phyloP scores from a whole-genome alignment of 2,888 invertebrate genomes.

The Acronicta psi region DNA sequence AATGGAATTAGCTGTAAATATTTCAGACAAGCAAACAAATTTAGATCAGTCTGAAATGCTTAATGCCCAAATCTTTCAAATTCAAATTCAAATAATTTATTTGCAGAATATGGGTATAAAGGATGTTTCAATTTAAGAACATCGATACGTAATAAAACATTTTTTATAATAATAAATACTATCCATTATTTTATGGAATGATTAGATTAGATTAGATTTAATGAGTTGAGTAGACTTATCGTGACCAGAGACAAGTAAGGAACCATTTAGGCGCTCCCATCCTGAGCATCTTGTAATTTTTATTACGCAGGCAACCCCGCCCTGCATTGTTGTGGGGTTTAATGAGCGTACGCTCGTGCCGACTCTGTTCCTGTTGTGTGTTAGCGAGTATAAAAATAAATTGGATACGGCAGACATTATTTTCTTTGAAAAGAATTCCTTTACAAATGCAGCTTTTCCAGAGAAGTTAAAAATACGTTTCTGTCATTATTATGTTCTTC shows the following conservation, averaged over 20 bases:
- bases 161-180: constrained; percentile 21
- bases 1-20: constrained; percentile 20
- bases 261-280: constrained; percentile 85
- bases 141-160: constrained; percentile 12
- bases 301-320: constrained; percentile 82
- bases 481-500: constrained; percentile 10
- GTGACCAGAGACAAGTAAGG: constrained; percentile 70
- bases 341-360: constrained; percentile 75
- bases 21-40: constrained; percentile 6
- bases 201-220: constrained; percentile 47
- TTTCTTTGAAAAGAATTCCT: constrained; percentile 22
- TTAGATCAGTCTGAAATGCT: neutral
- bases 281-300: constrained; percentile 83
- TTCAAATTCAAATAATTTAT: too few relatives aligned
- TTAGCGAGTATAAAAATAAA: constrained; percentile 55
- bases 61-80: constrained; percentile 10
- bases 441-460: constrained; percentile 8
- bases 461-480: constrained; percentile 8
- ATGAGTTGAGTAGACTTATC: constrained; percentile 63
- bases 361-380: constrained; percentile 64
- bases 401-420: constrained; percentile 54
- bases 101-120: too few relatives aligned
- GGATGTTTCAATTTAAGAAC: constrained; percentile 3
- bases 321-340: constrained; percentile 83
- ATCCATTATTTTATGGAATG: constrained; percentile 40